Conservation (phyloP, 2,797 vertebrate genomes). For the Alfaro cultratus region DNA sequence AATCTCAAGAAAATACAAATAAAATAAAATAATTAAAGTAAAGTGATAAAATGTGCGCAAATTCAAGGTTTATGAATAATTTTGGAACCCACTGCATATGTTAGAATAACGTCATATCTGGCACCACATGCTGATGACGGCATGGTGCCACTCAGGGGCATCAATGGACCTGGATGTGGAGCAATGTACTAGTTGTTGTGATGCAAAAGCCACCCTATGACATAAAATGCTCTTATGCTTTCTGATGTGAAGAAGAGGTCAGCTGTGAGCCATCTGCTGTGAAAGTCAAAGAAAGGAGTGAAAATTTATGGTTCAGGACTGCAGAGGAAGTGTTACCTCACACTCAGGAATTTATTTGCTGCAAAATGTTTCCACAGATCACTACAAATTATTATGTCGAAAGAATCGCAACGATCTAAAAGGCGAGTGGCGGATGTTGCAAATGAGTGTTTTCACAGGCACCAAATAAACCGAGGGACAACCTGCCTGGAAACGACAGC, state of each 20-base stretch:
- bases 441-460: constrained; percentile 10
- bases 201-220: no score
- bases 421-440: constrained; percentile 2
- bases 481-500: not conserved
- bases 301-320: constrained; percentile 19
- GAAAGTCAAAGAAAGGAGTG: not conserved
- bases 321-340: constrained; percentile 20
- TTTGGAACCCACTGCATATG: not conserved
- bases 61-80: not conserved
- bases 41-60: not conserved
- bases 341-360: not conserved
- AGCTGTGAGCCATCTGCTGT: constrained; percentile 17
- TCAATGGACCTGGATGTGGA: not conserved
- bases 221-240: not conserved
- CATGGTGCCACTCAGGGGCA: not conserved
- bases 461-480: not conserved
- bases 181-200: not conserved
- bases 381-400: constrained; percentile 4
- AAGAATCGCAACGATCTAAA: constrained; percentile 24
- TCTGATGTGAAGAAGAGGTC: constrained; percentile 30
- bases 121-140: not conserved
- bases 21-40: not conserved
- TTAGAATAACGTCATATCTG: not conserved
- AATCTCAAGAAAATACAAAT: not conserved
- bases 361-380: constrained; percentile 7